phyloP scores from a whole-genome alignment of 1,140 invertebrate species.

The Pogonomyrmex barbatus region DNA sequence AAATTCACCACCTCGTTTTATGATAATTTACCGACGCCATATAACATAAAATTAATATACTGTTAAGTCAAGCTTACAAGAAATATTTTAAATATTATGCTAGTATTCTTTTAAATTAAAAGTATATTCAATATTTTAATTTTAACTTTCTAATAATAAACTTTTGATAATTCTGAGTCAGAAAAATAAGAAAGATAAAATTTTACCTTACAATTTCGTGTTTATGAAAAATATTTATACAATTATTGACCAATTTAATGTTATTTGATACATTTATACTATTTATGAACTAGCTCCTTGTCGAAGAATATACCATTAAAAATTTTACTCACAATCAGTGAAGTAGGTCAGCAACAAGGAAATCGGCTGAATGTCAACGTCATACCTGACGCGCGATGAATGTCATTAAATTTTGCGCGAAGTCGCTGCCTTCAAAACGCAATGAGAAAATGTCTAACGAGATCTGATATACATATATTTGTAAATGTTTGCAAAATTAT shows the following conservation, averaged over 20 bases:
- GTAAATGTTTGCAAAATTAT: neutral
- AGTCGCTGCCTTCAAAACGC: neutral
- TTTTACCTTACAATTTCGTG: neutral
- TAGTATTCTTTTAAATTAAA: neutral
- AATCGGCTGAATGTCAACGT: neutral
- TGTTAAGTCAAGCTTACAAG: neutral
- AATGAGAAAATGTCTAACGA: neutral
- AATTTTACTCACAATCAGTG: neutral
- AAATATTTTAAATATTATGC: neutral
- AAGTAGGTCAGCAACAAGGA: neutral
- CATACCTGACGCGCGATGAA: neutral
- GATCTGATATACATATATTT: neutral
- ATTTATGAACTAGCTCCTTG: neutral
- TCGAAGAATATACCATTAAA: neutral
- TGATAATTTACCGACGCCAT: neutral
- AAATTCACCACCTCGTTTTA: neutral
- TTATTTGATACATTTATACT: neutral
- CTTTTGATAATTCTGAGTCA: neutral
- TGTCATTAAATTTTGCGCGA: constrained; percentile 4
- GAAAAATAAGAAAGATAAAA: neutral
- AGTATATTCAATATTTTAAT: neutral
- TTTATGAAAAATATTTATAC: constrained; percentile 1
- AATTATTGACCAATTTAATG: neutral
- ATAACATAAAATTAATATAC: neutral
- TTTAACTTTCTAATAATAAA: neutral